Evolutionary conservation across 2,113 vertebrate species (phyloP), one percentile per base, ranked within the genome.

Genomic region (Silurus asotus): DNA sequence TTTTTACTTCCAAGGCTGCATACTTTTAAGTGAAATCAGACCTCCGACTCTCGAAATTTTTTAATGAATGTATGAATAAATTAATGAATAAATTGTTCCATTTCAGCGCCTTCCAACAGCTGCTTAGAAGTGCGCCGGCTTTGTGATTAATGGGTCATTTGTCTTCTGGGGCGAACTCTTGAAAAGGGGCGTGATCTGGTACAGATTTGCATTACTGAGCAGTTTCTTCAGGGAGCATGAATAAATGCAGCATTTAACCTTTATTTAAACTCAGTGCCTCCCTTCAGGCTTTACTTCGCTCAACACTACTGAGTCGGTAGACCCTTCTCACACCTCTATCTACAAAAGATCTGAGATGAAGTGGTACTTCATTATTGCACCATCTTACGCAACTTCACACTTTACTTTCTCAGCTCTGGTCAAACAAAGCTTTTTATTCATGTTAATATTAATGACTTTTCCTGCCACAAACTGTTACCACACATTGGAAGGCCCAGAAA

Each of bases 121-220:
- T 78, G 45, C 20, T 49, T 89, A 91, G 93, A 92, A 92, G 92
- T 90, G 90, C 80, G 88, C 90, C 88, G 90, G 85, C 75, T 5
- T 83, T n/a, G 61, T 76, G 81, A 76, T 87, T 77, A 67, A 83
- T 76, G 86, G 81, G 37, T 58, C 74, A 62, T 37, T 58, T 56
- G 65, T 77, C 67, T 78, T 81, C 62, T 62, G 85, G 49, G 58
- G 81, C 23, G 55, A 75, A 62, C 15, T 28, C 81, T 78, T 67
- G 65, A 59, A 72, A 78, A 74, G 55, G 61, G 85, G 55, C 58
- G 84, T 79, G 72, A 65, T 83, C 70, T 48, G 67, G 70, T 64
- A 81, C 51, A n/a, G 64, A 69, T 61, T 83, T 64, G 13, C 56
- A 19, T 77, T 76, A 77, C 72, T n/a, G 53, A 45, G 53, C 74